phyloP scores from a whole-genome alignment of 1,140 invertebrate genomes.

The Adoxophyes honmai region DNA sequence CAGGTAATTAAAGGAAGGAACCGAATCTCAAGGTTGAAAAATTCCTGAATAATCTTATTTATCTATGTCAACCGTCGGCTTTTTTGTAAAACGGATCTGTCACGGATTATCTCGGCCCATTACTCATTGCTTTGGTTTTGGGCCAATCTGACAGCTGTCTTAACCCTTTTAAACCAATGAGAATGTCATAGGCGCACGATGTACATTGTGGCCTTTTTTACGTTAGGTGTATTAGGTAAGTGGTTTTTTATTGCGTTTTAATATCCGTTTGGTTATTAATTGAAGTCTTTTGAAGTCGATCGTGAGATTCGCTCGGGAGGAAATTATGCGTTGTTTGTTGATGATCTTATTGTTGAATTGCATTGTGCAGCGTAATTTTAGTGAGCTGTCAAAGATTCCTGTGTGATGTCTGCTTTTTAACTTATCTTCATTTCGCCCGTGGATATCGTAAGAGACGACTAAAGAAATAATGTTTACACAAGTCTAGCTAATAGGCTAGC shows the following conservation, averaged over 20 bases:
- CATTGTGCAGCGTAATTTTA: no score
- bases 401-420: no score
- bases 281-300: not conserved
- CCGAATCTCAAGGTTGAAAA: constrained; percentile 57
- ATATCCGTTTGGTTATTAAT: constrained; percentile 28
- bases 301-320: not conserved
- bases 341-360: no score
- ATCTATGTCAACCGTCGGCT: constrained; percentile 67
- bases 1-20: constrained; percentile 71
- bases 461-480: no score
- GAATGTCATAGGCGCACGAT: constrained; percentile 61
- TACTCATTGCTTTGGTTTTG: constrained; percentile 67
- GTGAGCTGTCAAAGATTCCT: no score
- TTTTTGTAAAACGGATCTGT: constrained; percentile 74
- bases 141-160: constrained; percentile 68
- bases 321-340: not conserved
- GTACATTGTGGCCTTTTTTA: constrained; percentile 50
- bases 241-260: constrained; percentile 46
- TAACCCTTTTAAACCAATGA: constrained; percentile 75
- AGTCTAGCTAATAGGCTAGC: no score
- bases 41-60: constrained; percentile 70
- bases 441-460: no score
- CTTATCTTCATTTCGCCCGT: no score
- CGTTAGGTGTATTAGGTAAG: constrained; percentile 37
- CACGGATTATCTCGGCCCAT: constrained; percentile 69